Percentiles rank a stretch among this genome's conserved stretches.
Conservation (phyloP, 1,140 invertebrate species). For the Heliconius hewitsoni region DNA sequence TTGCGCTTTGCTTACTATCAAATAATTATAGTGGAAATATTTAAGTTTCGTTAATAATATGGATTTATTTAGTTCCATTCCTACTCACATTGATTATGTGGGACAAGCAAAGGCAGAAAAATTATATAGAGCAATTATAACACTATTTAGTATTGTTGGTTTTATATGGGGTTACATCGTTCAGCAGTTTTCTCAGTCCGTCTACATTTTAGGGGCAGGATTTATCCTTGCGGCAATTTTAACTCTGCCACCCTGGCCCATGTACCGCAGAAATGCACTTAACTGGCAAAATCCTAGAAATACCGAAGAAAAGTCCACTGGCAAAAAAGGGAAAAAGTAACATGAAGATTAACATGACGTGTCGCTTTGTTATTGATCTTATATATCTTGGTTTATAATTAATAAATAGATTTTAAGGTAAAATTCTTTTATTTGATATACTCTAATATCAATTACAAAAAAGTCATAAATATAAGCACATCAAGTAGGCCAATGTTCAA, state of each 20-base stretch:
- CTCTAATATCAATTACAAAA: conserved; percentile 5
- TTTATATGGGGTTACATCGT: conserved; percentile 96
- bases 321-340: conserved; percentile 73
- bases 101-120: conserved; percentile 94
- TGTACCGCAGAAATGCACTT: conserved; percentile 92
- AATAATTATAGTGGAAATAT: neutral
- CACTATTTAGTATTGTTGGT: conserved; percentile 93
- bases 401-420: conserved; percentile 40
- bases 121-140: conserved; percentile 93
- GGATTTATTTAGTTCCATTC: conserved; percentile 77
- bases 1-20: neutral
- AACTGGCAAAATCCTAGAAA: conserved; percentile 92
- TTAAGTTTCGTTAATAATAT: conserved; percentile 48
- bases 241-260: conserved; percentile 95
- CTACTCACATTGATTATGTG: conserved; percentile 88
- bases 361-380: conserved; percentile 35
- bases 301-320: conserved; percentile 66
- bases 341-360: conserved; percentile 36
- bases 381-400: conserved; percentile 16
- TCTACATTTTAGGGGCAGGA: conserved; percentile 95
- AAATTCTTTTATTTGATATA: conserved; percentile 35
- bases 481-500: neutral
- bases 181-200: conserved; percentile 97
- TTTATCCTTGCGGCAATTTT: conserved; percentile 92
- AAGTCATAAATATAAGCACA: conserved; percentile 11